Evolutionary conservation across 2,797 vertebrate species (phyloP).

Genomic region (Karalla daura): DNA sequence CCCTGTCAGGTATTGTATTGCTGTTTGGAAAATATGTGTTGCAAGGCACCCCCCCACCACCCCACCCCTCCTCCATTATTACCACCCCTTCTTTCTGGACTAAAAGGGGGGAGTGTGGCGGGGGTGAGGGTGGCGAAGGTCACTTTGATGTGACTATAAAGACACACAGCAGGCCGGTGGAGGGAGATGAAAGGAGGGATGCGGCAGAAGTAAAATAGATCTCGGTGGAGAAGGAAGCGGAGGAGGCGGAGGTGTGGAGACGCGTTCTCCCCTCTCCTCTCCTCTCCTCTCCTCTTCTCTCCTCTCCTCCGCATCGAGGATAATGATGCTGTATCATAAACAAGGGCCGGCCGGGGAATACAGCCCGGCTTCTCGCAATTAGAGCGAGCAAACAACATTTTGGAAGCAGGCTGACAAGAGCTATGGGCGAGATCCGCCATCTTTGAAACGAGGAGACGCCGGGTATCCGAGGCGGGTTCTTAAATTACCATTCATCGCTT

Average conservation of each 20-base stretch:
- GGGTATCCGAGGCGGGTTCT: conserved; percentile 17
- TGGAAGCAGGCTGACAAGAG: conserved; percentile 39
- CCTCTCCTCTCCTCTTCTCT: conserved; percentile 18
- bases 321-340: conserved; percentile 78
- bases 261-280: conserved; percentile 14
- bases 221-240: conserved; percentile 50
- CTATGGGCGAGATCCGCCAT: conserved; percentile 21
- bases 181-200: conserved; percentile 76
- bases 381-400: conserved; percentile 73
- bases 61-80: neutral
- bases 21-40: conserved; percentile 53
- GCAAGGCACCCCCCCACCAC: conserved; percentile 17
- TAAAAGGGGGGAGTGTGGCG: conserved; percentile 46
- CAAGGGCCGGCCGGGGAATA: conserved; percentile 68
- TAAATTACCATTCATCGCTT: conserved; percentile 36
- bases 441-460: conserved; percentile 6
- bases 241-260: conserved; percentile 42
- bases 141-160: conserved; percentile 82
- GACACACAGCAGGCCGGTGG: conserved; percentile 71
- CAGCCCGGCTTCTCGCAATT: conserved; percentile 72
- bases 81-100: conserved; percentile 48
- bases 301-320: conserved; percentile 37
- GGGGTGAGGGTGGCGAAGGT: conserved; percentile 68
- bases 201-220: conserved; percentile 63
- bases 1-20: conserved; percentile 46